Base-by-base conservation (phyloP, 1,140 invertebrate genomes). In the Maniola jurtina region DNA sequence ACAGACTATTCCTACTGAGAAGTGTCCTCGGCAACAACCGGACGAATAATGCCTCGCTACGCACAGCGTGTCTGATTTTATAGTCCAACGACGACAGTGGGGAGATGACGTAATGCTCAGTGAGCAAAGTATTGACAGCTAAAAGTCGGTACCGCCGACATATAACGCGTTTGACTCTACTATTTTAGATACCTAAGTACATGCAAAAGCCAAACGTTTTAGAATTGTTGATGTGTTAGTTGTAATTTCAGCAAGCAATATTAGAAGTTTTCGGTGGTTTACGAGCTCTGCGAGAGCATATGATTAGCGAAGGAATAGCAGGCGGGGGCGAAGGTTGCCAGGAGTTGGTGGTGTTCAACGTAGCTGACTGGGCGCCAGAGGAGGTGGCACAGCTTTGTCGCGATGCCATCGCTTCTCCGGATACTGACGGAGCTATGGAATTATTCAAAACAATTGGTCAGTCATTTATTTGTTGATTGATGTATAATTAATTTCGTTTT, bases 281-380 rank as follows among this genome's bases (percentile, higher is more conserved):
- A 16, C 76, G 77, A 48, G 68, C 38, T 54, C 58, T 90, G 54
- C 79, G 76, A 11, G 80, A 88, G 8, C 80, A 72, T 9, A 79
- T 88, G 76, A 36, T 64, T 33, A 73, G 62, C 4, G 83, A 86
- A 15, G 84, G 86, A 9, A 57, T 75, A 25, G 25, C 68, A 2
- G 77, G 70, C 2, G 60, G 69, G 57, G 81, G 76, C 8, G 80
- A 83, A 55, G 77, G 75, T 0, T 42, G 75, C 9, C 73, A 83
- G 34, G 81, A 88, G 38, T 56, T 90, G 36, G 75, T 84, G 25
- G 67, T 90, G 11, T 86, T 83, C 55, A 89, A 87, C 59, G 86
- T 90, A n/a, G 81, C 79, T 0, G 85, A 90, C 52, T 88, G 86
- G 88, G 70, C 88, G 0, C 62, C 75, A 0, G 78, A 88, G 2